These are phyloP conservation scores for Novumbra hubbsi DNA, from an alignment of 2,797 vertebrate species.

Conservation along the genomic window DNA sequence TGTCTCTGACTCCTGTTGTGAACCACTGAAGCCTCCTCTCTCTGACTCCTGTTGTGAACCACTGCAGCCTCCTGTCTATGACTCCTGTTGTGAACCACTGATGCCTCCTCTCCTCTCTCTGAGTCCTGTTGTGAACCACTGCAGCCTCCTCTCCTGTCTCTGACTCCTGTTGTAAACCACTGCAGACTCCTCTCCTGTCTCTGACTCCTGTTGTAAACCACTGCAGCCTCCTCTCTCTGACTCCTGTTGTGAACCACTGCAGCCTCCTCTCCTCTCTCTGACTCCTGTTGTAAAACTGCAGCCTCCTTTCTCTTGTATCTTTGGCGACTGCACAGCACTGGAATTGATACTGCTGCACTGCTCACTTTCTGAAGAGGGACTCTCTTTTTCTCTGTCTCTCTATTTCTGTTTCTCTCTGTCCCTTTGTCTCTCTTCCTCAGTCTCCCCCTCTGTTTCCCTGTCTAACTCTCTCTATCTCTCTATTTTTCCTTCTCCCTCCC, in stretches of 20 bases:
- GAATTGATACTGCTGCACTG: constrained; percentile 59
- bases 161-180: too few relatives aligned
- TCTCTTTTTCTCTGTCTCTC: background rate
- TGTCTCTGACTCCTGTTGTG: too few relatives aligned
- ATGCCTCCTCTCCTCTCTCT: too few relatives aligned
- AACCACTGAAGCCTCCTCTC: too few relatives aligned
- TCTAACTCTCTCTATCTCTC: too few relatives aligned
- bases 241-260: constrained; percentile 6
- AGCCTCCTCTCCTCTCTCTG: constrained; percentile 22
- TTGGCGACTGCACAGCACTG: constrained; percentile 60
- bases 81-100: too few relatives aligned
- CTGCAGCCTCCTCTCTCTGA: constrained; percentile 18
- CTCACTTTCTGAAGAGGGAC: constrained; percentile 54
- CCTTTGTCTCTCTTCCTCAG: background rate
- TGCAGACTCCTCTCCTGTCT: too few relatives aligned
- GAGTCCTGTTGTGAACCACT: too few relatives aligned
- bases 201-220: too few relatives aligned
- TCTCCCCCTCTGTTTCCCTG: background rate
- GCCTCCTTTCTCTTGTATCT: constrained; percentile 36
- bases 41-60: too few relatives aligned
- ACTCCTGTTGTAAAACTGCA: constrained; percentile 57
- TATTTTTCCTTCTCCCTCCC: constrained; percentile 16
- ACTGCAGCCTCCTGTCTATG: too few relatives aligned
- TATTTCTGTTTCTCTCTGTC: background rate
- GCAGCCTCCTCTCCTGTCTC: too few relatives aligned